These are phyloP conservation scores for Drosophila mojavensis DNA, from an alignment of 1,140 invertebrate genomes.

Conservation along the genomic window DNA sequence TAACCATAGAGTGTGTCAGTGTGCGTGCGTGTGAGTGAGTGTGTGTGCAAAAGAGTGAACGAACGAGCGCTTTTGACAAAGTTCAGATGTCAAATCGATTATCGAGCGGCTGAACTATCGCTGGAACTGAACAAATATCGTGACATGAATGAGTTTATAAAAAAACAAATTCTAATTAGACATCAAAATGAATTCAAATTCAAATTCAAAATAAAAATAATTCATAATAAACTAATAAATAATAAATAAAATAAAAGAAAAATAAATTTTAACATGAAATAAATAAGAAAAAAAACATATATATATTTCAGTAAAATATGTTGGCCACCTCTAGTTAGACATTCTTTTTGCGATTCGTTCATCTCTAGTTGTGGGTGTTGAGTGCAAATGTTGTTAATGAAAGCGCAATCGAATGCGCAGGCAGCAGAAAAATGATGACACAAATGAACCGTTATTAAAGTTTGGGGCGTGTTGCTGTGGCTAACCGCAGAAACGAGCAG, in stretches of 20 bases:
- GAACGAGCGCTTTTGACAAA: slow-evolving; percentile 23
- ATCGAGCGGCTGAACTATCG: slow-evolving; percentile 9
- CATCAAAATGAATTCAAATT: too few relatives aligned
- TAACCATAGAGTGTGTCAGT: neutral
- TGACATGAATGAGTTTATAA: neutral
- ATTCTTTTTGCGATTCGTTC: neutral
- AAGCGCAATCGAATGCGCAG: slow-evolving; percentile 36
- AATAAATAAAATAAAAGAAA: too few relatives aligned
- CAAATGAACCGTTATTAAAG: slow-evolving; percentile 75
- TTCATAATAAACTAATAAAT: too few relatives aligned
- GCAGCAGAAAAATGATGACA: slow-evolving; percentile 52
- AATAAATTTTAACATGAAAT: too few relatives aligned
- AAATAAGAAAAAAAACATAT: too few relatives aligned
- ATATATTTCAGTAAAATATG: too few relatives aligned
- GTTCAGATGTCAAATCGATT: slow-evolving; percentile 72
- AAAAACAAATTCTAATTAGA: too few relatives aligned
- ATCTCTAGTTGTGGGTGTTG: slow-evolving; percentile 14
- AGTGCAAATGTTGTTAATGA: slow-evolving; percentile 40
- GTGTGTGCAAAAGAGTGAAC: slow-evolving; percentile 5
- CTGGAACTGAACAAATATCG: neutral
- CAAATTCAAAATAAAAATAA: too few relatives aligned
- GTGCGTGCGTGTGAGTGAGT: neutral
- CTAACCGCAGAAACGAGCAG: slow-evolving; percentile 56
- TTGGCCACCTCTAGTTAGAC: neutral
- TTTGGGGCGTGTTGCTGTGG: slow-evolving; percentile 26